Conservation (phyloP, 2,113 vertebrate species). For the Pheucticus melanocephalus region DNA sequence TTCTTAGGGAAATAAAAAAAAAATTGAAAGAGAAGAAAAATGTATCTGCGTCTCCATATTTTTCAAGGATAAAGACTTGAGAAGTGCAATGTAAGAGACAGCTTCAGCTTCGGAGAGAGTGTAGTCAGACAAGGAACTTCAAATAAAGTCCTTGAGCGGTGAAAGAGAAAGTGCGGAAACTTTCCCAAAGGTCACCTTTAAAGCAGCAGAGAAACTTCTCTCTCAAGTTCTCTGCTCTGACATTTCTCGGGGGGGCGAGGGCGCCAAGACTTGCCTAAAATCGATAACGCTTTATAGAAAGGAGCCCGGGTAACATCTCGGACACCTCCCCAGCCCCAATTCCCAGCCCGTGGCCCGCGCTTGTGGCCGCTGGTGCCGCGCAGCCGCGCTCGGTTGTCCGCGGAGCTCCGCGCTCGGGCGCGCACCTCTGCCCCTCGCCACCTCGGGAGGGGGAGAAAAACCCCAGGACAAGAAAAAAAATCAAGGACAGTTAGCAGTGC, state of each 20-base stretch:
- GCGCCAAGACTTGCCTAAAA: neutral
- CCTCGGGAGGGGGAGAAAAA: rapidly evolving
- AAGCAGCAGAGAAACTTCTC: neutral
- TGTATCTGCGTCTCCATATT: neutral
- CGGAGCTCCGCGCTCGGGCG: neutral
- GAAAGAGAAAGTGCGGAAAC: conserved; percentile 36
- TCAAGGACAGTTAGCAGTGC: neutral
- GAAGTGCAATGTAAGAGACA: neutral
- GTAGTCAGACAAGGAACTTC: neutral
- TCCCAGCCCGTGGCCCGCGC: neutral
- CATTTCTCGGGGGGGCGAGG: neutral
- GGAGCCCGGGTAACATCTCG: neutral
- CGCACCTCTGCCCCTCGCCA: neutral
- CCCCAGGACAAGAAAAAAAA: neutral
- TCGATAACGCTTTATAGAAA: neutral
- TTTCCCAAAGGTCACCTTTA: conserved; percentile 32
- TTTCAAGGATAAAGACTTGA: neutral
- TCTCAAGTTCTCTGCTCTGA: neutral
- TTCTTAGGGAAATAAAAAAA: neutral
- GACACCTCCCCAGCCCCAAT: neutral
- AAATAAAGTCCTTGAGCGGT: neutral
- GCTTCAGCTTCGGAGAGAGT: neutral
- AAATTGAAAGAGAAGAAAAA: neutral
- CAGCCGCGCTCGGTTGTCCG: neutral
- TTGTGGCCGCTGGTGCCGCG: neutral